Conservation (phyloP, 2,113 vertebrate genomes). For the Protobothrops mucrosquamatus region DNA sequence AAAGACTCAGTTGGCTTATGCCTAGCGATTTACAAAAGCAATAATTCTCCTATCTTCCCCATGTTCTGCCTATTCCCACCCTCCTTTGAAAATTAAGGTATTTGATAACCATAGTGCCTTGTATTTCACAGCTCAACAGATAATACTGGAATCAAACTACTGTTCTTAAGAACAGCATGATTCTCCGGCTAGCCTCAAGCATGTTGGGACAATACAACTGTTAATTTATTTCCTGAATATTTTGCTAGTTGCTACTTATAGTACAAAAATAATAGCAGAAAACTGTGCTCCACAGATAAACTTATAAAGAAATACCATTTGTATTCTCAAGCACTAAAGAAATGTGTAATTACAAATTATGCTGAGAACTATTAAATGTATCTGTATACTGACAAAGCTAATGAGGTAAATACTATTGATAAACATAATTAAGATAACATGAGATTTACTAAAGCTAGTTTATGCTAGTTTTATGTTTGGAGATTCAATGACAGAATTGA, state of each 20-base stretch:
- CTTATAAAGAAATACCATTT: background rate
- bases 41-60: background rate
- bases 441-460: background rate
- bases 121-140: conserved; percentile 44
- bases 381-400: background rate
- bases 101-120: conserved; percentile 42
- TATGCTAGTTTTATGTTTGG: background rate
- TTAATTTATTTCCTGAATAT: conserved; percentile 17
- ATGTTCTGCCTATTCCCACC: background rate
- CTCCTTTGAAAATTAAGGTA: conserved; percentile 11
- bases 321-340: background rate
- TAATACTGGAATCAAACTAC: conserved; percentile 51
- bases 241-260: background rate
- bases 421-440: background rate
- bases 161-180: conserved; percentile 47
- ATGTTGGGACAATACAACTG: conserved; percentile 35
- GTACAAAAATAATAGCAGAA: background rate
- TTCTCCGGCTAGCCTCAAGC: conserved; percentile 56
- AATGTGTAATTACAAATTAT: background rate
- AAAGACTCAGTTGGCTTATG: background rate
- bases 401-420: background rate
- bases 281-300: background rate
- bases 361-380: background rate
- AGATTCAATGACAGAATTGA: background rate
- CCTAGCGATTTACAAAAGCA: background rate